Base-by-base conservation (phyloP, 1,140 invertebrate genomes). In the Venturia canescens region DNA sequence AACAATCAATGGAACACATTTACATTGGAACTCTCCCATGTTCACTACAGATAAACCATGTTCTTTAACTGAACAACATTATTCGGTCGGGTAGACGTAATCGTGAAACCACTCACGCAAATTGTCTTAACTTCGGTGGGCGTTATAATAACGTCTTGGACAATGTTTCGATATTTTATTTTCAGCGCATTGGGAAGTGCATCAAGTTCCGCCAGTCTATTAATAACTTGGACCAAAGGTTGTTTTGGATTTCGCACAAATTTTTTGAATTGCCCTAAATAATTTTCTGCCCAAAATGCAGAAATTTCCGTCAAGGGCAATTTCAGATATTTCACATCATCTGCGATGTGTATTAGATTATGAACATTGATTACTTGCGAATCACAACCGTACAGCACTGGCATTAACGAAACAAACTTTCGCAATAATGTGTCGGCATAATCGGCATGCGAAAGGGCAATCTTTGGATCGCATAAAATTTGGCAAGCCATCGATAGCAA, bases 341-440 rank as follows among this genome's bases (percentile, higher is more conserved):
- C 81, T 3, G 81, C n/a, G 0, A 82, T 1, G 23, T 79, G 76
- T 23, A 82, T 79, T 15, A 82, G 27, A 38, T 74, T 79, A 21
- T 82, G 81, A 2, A 79, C 5, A 74, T 74, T 82, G 77, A 82
- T 67, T 6, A 74, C 38, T 74, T 82, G 77, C 16, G 66, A 78
- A 26, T 60, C 38, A 16, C 0, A 21, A 18, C 80, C 80, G 50
- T 78, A 82, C 16, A 72, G 44, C 0, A 34, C 0, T 3, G 80
- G 76, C 81, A 79, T 79, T 9, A 44, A 18, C 0, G 16, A 50
- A 38, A 82, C 74, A 79, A 79, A 82, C 27, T 5, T n/a, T 18
- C 63, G 44, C n/a, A 82, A 44, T 11, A 74, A 79, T 3, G 1
- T 6, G 16, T 79, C 23, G 1, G 76, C 77, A 18, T 63, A 11